These are phyloP conservation scores for Chymomyza caudatula DNA, from an alignment of 2,888 invertebrate species.

Conservation along the genomic window DNA sequence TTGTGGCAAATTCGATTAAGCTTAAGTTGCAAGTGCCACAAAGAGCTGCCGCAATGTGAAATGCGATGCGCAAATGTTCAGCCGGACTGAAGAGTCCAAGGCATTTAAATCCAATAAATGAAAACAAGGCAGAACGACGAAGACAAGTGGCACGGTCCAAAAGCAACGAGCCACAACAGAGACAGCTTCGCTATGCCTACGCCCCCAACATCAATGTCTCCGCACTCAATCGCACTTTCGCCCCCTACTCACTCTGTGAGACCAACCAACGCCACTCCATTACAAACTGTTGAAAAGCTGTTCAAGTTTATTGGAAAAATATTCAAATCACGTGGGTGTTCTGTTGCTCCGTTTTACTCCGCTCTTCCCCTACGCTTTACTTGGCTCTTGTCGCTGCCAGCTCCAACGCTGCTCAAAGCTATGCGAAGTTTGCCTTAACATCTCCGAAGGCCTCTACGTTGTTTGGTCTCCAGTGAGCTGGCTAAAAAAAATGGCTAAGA, in stretches of 20 bases:
- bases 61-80: constrained; percentile 41
- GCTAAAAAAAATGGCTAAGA: constrained; percentile 50
- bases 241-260: background rate
- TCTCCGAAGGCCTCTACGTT: background rate
- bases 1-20: constrained; percentile 73
- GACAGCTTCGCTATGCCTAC: background rate
- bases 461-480: background rate
- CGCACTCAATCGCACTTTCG: no score
- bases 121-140: constrained; percentile 23
- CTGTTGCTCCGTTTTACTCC: constrained; percentile 13
- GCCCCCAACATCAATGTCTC: background rate
- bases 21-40: constrained; percentile 50
- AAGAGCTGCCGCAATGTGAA: constrained; percentile 28
- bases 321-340: constrained; percentile 74
- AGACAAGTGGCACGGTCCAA: background rate
- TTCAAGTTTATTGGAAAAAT: constrained; percentile 74
- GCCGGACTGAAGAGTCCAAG: constrained; percentile 57
- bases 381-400: constrained; percentile 47
- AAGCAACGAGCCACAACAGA: background rate
- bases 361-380: background rate
- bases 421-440: constrained; percentile 3
- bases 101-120: constrained; percentile 72
- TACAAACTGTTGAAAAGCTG: constrained; percentile 59
- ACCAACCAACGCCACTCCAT: background rate
- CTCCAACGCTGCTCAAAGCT: constrained; percentile 14